Base-by-base conservation (phyloP, 2,888 invertebrate species). In the Polylopha cassiicola region DNA sequence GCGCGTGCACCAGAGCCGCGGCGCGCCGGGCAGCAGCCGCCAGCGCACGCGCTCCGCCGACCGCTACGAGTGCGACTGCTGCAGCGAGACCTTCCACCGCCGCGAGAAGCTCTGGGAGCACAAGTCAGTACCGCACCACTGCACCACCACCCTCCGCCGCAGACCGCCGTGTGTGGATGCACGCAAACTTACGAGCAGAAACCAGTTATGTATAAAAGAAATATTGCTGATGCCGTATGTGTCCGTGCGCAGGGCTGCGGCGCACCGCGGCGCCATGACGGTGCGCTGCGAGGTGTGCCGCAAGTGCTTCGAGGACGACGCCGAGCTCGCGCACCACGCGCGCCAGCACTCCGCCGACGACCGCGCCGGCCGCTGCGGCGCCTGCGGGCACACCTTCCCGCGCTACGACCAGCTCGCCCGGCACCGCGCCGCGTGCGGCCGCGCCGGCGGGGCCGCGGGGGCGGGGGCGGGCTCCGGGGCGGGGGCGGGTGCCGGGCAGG, bases 1-100 rank as follows among this genome's bases (percentile, higher is more conserved):
- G 1, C 70, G 86, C 16, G 54, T 69, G 0, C 86, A 86, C 46
- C 73, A 75, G 48, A 68, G 59, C 46, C 65, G 80, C 15, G 76
- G 77, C 11, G 56, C 62, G 0, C 50, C 54, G 3, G 74, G 77
- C 0, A 65, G 61, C 6, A 51, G 69, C 0, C 58, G 82, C 0
- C 63, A 74, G 4, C 70, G 81, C 2, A 60, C 72, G 11, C 67
- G 81, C 0, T 66, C 67, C 0, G 58, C 76, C 0, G 80, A 79
- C 44, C 51, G 80, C 1, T 85, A 86, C 66, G 82, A 84, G 60
- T 86, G 86, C 16, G 85, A 86, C 37, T 82, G 81, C 17, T 86
- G 86, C 55, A 74, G 54, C 31, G 69, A 72, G 27, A 77, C 81
- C 0, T 86, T 86, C 60, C 76, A 69, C 30, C 44, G 85, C 0